These are phyloP conservation scores for Sycophila texana DNA, from an alignment of 2,888 invertebrate genomes.

Conservation along the genomic window DNA sequence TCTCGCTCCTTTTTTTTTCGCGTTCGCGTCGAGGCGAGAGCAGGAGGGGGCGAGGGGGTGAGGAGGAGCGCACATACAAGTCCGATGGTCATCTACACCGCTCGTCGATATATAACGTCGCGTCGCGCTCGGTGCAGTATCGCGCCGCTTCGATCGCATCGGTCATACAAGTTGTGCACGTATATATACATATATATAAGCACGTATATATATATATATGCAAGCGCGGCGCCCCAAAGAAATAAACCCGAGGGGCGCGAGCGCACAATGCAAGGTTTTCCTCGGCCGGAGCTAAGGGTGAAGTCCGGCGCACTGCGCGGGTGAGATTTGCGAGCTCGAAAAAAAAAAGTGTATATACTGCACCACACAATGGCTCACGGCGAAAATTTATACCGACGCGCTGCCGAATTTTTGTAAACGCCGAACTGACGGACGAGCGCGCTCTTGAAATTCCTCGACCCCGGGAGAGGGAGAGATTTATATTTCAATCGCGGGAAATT, in stretches of 20 bases:
- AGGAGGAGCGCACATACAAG: conserved; percentile 18
- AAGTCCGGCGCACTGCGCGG: background rate
- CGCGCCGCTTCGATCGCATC: conserved; percentile 41
- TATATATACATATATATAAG: background rate
- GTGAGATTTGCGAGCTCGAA: conserved; percentile 37
- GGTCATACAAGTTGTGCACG: conserved; percentile 22
- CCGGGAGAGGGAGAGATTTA: no score
- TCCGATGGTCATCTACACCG: conserved; percentile 44
- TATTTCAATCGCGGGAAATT: no score
- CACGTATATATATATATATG: background rate
- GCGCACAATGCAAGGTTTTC: background rate
- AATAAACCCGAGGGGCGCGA: conserved; percentile 12
- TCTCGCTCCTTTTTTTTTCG: background rate
- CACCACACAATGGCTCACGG: background rate
- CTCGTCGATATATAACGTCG: conserved; percentile 50
- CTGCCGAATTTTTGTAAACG: conserved; percentile 15
- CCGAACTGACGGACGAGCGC: background rate
- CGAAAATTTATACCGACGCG: conserved; percentile 23
- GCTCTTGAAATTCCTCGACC: no score
- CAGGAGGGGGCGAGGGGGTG: background rate
- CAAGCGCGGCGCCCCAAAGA: conserved; percentile 18
- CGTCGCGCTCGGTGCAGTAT: conserved; percentile 25
- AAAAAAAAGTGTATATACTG: background rate
- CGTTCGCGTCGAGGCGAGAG: background rate
- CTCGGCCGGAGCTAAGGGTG: background rate